Evolutionary conservation across 2,888 invertebrate genomes (phyloP), one percentile per base, ranked within the genome.

Genomic region (Tinea trinotella): DNA sequence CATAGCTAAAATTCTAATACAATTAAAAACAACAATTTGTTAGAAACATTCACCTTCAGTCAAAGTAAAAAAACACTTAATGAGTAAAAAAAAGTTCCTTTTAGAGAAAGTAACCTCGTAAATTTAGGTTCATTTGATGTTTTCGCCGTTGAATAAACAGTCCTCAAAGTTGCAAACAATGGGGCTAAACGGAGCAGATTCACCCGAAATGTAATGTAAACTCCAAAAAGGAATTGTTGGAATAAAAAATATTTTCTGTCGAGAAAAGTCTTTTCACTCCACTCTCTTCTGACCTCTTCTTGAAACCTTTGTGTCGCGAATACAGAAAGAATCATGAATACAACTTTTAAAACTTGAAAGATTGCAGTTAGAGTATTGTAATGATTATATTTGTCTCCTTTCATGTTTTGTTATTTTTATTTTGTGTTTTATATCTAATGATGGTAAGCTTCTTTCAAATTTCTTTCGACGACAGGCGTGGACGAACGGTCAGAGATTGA

Each of bases 191-290:
- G 40, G 40, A 15, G 40, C 40, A 40, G 40, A 40, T 40, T 40
- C 40, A 40, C 13, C 40, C 40, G n/a, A 40, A 40, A 40, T 40
- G 40, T 48, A 48, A 18, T 48, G 20, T 17, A 48, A 48, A 48
- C 63, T 61, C 56, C 59, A 57, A 56, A 60, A 59, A 55, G 58
- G 64, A 40, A 68, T 64, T 62, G 63, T 53, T 54, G 62, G 61
- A 57, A 62, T 65, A 68, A 72, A 68, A 72, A 68, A 71, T 68
- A 71, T 71, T 60, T 48, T 59, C 63, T 67, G 68, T 67, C 67
- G 64, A 60, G 61, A 55, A n/a, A 62, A 63, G 63, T 63, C 63
- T 61, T 62, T 64, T 59, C 58, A 13, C 13, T n/a, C n/a, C 20
- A 15, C 13, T 44, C 10, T 12, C 19, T 3, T 18, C 36, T 10